Percentiles rank a stretch among this genome's conserved stretches.
Evolutionary conservation across 2,113 vertebrate species (phyloP).

Genomic region (Marcusenius ussheri): DNA sequence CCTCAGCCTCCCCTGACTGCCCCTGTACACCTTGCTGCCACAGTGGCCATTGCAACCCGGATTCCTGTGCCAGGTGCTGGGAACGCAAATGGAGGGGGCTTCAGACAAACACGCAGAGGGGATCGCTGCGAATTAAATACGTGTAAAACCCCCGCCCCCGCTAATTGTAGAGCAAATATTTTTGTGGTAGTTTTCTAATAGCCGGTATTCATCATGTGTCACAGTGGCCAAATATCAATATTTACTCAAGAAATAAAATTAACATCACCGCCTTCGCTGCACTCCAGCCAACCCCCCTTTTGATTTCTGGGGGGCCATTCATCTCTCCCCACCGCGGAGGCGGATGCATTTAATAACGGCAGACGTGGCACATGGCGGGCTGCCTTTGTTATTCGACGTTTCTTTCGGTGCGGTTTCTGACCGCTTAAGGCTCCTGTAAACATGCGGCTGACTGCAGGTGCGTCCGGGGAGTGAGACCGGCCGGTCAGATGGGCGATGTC

Average conservation of each 20-base stretch:
- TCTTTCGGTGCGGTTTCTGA: constrained; percentile 5
- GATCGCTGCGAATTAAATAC: constrained; percentile 44
- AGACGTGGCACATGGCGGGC: background rate
- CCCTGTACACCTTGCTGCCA: background rate
- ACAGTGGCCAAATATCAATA: constrained; percentile 30
- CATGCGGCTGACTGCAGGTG: background rate
- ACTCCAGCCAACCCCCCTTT: constrained; percentile 23
- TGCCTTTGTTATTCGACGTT: background rate
- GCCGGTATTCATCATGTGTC: constrained; percentile 52
- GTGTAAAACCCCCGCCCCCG: constrained; percentile 37
- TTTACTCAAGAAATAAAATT: constrained; percentile 30
- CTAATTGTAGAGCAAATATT: constrained; percentile 56
- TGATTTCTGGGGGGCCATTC: background rate
- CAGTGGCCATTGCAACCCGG: background rate
- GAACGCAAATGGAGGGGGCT: constrained; percentile 31
- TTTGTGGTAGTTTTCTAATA: constrained; percentile 52
- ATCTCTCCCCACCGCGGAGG: background rate
- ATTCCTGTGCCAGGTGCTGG: background rate
- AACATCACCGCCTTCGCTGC: constrained; percentile 17
- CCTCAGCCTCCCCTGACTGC: background rate
- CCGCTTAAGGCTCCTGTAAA: constrained; percentile 23
- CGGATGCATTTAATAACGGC: constrained; percentile 5
- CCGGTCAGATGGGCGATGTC: background rate
- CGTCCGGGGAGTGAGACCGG: background rate
- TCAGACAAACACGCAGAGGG: constrained; percentile 42